Evolutionary conservation across 2,888 invertebrate genomes (phyloP), one percentile per base, ranked within the genome.

Genomic region (Drosophila yooni): DNA sequence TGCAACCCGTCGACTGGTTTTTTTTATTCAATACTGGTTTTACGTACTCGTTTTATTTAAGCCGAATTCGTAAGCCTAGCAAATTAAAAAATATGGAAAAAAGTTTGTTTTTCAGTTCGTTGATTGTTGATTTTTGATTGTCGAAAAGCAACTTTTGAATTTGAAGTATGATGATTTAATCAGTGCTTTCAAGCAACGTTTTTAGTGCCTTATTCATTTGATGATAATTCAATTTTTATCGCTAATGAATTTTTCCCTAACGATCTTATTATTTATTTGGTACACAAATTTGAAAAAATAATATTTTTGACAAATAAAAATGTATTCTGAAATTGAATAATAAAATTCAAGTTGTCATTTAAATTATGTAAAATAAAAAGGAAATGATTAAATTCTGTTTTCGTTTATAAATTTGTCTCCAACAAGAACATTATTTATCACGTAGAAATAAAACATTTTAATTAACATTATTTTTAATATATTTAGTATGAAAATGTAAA

Each of bases 1-100:
- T 86, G 87, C 79, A 70, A 66, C 69, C 54, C 63, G 43, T 68
- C 71, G 71, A 75, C 88, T 67, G 74, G 84, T 85, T 85, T 86
- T 82, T 52, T n/a, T 38, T 43, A 38, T 31, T 43, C 25, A 25
- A 54, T 43, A 27, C 46, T 25, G 46, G 46, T 46, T 60, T 57
- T 56, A 68, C 59, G 21, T 29, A 54, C 25, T 53, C 27, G 15
- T 15, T 33, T 36, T 48, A 48, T 59, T 46, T 62, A 21, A 61
- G 59, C 53, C 51, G 25, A 27, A 58, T 53, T 68, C 46, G 52
- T 54, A 15, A 50, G 40, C 40, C 57, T 64, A 58, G 33, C 48
- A 38, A 25, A 46, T 8, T 15, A 15, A 21, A 25, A 46, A 46
- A 21, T 2, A 5, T 13, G 21, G 15, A 46, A 56, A 63, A 64